phyloP scores from a whole-genome alignment of 2,888 invertebrate genomes.

The Altica lythri region DNA sequence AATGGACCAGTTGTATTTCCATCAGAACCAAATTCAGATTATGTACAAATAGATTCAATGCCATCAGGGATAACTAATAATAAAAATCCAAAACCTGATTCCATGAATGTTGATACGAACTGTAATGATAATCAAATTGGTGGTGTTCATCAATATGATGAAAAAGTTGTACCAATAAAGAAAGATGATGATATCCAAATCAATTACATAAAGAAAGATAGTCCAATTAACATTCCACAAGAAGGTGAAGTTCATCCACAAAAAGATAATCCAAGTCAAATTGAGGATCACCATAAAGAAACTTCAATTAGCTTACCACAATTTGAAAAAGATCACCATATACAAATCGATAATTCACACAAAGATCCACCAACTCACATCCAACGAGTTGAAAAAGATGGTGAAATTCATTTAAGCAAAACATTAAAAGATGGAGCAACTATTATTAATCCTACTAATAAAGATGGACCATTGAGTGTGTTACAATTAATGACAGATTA shows the following conservation, averaged over 20 bases:
- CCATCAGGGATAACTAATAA: too few relatives aligned
- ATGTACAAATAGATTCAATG: too few relatives aligned
- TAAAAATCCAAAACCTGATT: too few relatives aligned
- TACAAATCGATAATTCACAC: not conserved
- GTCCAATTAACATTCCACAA: not conserved
- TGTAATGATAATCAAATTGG: too few relatives aligned
- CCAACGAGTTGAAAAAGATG: not conserved
- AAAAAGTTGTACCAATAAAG: too few relatives aligned
- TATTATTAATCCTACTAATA: not conserved
- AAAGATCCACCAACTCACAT: not conserved
- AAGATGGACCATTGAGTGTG: not conserved
- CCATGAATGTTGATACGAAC: too few relatives aligned
- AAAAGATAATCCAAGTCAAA: not conserved
- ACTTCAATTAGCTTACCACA: not conserved
- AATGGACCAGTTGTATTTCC: not conserved
- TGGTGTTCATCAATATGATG: too few relatives aligned
- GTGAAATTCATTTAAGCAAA: not conserved
- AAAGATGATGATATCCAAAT: not conserved
- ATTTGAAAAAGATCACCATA: constrained; percentile 1
- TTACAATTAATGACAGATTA: not conserved
- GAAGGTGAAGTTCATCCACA: not conserved
- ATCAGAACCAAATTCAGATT: too few relatives aligned
- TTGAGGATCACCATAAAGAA: constrained; percentile 1
- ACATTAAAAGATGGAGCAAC: not conserved
- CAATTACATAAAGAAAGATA: not conserved